Evolutionary conservation across 2,888 invertebrate genomes (phyloP), one percentile per base, ranked within the genome.

Genomic region (Eudasyphora cyanicolor): DNA sequence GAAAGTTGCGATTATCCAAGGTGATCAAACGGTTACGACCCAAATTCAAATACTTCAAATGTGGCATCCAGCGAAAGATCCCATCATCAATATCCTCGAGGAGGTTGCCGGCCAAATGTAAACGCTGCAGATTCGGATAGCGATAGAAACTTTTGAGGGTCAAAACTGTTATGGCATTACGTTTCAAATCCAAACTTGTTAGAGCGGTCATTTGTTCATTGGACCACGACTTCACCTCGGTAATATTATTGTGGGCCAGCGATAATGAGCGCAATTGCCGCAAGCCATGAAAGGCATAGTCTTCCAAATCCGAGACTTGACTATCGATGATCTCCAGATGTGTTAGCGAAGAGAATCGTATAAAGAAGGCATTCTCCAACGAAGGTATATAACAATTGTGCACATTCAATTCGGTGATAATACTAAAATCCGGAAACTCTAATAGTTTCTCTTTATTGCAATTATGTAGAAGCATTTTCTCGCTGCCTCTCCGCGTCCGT

Each of bases 11-110:
- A 57, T 82, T 85, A 4, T 87, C 88, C 29, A 92, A 86, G 0
- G 69, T 82, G 29, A 85, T 87, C 49, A 92, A 79, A 6, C 82
- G 88, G 86, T 92, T 92, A 60, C 88, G 87, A 0, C 91, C 89
- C 21, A 92, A 85, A 83, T 91, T 90, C 54, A 92, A 85, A 76
- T 91, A 89, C 80, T 89, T 91, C 27, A 92, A 84, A 64, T 91
- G 89, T 0, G 87, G 60, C 77, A 90, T 86, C 42, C 86, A 88
- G 2, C 86, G 82, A 45, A 92, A 89, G 14, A 89, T 85, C 6
- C 89, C 87, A 54, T 86, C 86, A 0, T 88, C 89, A 12, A 92
- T 86, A 49, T 85, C 82, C 19, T 87, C 88, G 42, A 92, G 87
- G 0, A 86, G 85, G 86, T 92, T 92, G 2, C 88, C 88, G 1